Percentiles rank a stretch among this genome's conserved stretches.
phyloP scores from a whole-genome alignment of 2,888 invertebrate genomes.

The Orchesellides sinensis region DNA sequence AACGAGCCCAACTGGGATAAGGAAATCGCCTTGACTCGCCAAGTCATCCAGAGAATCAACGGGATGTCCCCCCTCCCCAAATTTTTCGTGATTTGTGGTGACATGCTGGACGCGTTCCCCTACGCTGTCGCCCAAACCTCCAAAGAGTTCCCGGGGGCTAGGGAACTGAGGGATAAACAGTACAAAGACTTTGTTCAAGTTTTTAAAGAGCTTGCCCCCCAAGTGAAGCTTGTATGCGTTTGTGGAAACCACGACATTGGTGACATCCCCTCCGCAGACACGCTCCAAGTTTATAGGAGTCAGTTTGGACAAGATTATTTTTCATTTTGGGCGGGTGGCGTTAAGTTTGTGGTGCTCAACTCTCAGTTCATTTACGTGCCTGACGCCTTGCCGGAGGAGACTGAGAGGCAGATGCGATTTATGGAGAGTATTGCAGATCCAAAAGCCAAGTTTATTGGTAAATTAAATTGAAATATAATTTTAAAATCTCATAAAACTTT shows the following conservation, averaged over 20 bases:
- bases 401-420: constrained; percentile 77
- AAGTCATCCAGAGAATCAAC: constrained; percentile 77
- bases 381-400: constrained; percentile 75
- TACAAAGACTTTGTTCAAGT: constrained; percentile 76
- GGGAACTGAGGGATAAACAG: constrained; percentile 75
- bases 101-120: constrained; percentile 78
- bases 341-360: constrained; percentile 79
- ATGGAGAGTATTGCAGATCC: constrained; percentile 75
- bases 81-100: constrained; percentile 79
- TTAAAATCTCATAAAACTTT: background rate
- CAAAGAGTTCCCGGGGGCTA: background rate
- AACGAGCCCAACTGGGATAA: constrained; percentile 77
- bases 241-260: constrained; percentile 80
- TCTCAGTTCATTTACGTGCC: constrained; percentile 77
- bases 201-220: constrained; percentile 77
- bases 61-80: constrained; percentile 77
- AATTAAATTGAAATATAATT: background rate
- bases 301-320: constrained; percentile 79
- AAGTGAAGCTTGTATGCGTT: constrained; percentile 78
- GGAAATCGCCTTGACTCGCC: constrained; percentile 77
- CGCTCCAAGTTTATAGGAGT: constrained; percentile 75
- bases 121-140: constrained; percentile 28
- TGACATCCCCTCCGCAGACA: constrained; percentile 77
- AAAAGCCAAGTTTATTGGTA: constrained; percentile 70
- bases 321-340: constrained; percentile 78